These are phyloP conservation scores for Junonia oenone DNA, from an alignment of 2,888 invertebrate genomes.

Conservation along the genomic window DNA sequence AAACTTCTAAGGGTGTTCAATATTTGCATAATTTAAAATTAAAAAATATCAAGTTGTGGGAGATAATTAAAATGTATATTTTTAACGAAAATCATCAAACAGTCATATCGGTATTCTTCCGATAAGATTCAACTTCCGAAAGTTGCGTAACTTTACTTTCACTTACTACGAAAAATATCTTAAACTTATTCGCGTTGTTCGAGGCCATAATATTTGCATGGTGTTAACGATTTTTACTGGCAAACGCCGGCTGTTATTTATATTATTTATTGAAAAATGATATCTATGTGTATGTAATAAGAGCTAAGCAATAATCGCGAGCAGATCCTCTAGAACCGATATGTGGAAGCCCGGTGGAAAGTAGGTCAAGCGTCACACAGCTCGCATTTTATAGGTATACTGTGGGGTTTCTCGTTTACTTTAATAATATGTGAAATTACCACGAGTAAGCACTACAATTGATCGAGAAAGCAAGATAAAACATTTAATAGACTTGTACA, in stretches of 20 bases:
- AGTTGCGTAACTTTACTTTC: constrained; percentile 78
- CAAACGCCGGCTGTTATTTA: constrained; percentile 42
- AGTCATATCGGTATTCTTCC: background rate
- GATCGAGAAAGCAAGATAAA: constrained; percentile 8
- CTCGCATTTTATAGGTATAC: constrained; percentile 68
- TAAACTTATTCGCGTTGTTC: constrained; percentile 58
- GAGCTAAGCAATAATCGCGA: constrained; percentile 20
- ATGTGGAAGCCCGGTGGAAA: constrained; percentile 69
- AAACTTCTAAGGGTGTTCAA: background rate
- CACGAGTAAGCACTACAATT: constrained; percentile 24
- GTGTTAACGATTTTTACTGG: constrained; percentile 48
- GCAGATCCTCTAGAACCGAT: constrained; percentile 44
- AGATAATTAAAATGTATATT: background rate
- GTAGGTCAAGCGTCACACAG: constrained; percentile 72
- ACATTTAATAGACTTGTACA: background rate
- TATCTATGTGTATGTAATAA: constrained; percentile 47
- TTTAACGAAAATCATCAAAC: background rate
- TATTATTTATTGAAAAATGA: constrained; percentile 37
- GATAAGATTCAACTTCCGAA: constrained; percentile 44
- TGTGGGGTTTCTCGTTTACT: constrained; percentile 58
- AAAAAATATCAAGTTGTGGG: background rate
- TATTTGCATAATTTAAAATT: background rate
- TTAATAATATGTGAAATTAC: constrained; percentile 42
- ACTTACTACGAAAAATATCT: constrained; percentile 62
- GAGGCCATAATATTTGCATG: constrained; percentile 59